phyloP scores from a whole-genome alignment of 2,888 invertebrate genomes.

The Antheraea assamensis region DNA sequence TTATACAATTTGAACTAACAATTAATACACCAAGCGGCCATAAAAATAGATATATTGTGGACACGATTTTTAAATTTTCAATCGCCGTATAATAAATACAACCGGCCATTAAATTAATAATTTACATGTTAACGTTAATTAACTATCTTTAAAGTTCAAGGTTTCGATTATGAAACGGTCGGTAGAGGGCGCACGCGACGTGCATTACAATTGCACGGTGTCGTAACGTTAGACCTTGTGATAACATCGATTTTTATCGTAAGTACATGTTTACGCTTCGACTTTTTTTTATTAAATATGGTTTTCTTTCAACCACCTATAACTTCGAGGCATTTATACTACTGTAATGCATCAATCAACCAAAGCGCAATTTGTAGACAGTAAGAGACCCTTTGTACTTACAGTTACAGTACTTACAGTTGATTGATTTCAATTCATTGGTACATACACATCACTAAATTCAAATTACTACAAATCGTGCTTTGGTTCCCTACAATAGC shows the following conservation, averaged over 20 bases:
- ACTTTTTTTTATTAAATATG: no score
- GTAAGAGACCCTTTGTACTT: no score
- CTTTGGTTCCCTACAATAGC: no score
- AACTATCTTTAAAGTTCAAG: slow-evolving; percentile 6
- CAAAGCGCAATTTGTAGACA: no score
- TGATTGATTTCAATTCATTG: no score
- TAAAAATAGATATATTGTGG: neutral
- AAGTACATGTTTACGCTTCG: no score
- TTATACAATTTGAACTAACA: neutral
- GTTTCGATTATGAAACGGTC: slow-evolving; percentile 12
- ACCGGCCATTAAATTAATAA: neutral
- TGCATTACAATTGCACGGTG: neutral
- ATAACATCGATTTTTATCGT: neutral
- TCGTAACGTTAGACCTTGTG: neutral
- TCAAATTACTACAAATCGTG: no score
- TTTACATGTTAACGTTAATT: neutral
- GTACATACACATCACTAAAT: no score
- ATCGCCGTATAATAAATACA: neutral
- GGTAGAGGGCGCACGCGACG: neutral
- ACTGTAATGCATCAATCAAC: no score
- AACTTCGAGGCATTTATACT: no score
- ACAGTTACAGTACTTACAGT: no score
- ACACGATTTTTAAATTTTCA: neutral
- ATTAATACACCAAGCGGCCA: neutral
- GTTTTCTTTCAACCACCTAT: no score